These are phyloP conservation scores for Mirza zaza DNA, from an alignment of 2,113 vertebrate genomes.

Conservation along the genomic window DNA sequence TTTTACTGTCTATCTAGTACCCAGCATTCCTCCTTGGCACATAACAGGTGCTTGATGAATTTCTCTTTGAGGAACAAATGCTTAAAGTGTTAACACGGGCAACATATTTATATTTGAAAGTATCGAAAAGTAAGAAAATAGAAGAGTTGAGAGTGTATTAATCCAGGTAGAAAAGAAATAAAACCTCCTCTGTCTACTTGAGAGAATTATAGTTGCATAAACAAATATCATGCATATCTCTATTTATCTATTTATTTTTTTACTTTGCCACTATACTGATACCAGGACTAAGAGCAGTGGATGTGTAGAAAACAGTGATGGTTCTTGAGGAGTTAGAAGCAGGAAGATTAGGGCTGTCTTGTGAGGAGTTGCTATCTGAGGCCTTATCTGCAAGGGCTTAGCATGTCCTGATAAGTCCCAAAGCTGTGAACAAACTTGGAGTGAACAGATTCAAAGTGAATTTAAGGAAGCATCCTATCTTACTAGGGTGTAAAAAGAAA, in stretches of 20 bases:
- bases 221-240: background rate
- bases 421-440: background rate
- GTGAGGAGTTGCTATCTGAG: background rate
- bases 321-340: background rate
- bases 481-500: background rate
- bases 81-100: background rate
- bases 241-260: background rate
- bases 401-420: background rate
- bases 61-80: background rate
- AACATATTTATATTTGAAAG: background rate
- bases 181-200: background rate
- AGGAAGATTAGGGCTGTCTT: background rate
- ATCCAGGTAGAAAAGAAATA: constrained; percentile 29
- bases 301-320: background rate
- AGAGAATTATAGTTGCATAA: background rate
- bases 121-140: background rate
- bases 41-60: background rate
- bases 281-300: background rate
- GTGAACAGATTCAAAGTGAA: background rate
- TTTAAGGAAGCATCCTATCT: background rate
- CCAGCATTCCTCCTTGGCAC: background rate
- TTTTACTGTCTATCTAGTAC: background rate
- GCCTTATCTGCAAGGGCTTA: background rate
- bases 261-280: background rate
- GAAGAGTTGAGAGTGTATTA: background rate